A percentile compares a stretch with the other conserved stretches of the same genome.
These are phyloP conservation scores for Meghimatium bilineatum DNA, from an alignment of 2,888 invertebrate genomes.

Conservation along the genomic window DNA sequence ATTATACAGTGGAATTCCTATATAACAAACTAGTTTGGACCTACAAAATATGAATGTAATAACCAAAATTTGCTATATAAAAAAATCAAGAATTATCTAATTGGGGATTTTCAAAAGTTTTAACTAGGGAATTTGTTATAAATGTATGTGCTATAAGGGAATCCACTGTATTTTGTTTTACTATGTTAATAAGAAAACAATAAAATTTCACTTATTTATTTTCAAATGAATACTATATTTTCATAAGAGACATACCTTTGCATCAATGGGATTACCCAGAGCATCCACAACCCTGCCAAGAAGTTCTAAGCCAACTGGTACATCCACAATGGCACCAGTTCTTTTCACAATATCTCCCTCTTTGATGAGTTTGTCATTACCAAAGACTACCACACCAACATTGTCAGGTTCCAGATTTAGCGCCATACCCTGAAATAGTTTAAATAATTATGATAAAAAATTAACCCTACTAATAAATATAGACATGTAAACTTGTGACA, in stretches of 20 bases:
- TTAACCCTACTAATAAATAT: not conserved
- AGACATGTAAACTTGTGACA: no score
- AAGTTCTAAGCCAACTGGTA: constrained; percentile 95
- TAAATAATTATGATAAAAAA: not conserved
- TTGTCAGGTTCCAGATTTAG: constrained; percentile 99
- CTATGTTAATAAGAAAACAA: no score
- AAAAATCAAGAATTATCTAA: no score
- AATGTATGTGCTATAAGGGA: no score
- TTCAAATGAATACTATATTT: not conserved
- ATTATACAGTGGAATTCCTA: no score
- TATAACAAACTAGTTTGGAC: no score
- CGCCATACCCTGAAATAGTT: constrained; percentile 92
- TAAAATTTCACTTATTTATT: not conserved
- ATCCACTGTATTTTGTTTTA: no score
- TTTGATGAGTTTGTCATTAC: constrained; percentile 99
- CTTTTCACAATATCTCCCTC: constrained; percentile 99
- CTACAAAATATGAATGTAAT: no score
- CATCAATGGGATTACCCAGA: constrained; percentile 85
- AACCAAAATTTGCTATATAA: no score
- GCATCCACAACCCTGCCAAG: constrained; percentile 99
- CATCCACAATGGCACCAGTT: constrained; percentile 99
- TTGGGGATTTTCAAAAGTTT: no score
- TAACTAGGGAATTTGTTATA: no score
- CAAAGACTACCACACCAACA: constrained; percentile 99
- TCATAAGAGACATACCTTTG: constrained; percentile 71